phyloP scores from a whole-genome alignment of 1,140 invertebrate genomes.

The Meloidogyne chitwoodi region DNA sequence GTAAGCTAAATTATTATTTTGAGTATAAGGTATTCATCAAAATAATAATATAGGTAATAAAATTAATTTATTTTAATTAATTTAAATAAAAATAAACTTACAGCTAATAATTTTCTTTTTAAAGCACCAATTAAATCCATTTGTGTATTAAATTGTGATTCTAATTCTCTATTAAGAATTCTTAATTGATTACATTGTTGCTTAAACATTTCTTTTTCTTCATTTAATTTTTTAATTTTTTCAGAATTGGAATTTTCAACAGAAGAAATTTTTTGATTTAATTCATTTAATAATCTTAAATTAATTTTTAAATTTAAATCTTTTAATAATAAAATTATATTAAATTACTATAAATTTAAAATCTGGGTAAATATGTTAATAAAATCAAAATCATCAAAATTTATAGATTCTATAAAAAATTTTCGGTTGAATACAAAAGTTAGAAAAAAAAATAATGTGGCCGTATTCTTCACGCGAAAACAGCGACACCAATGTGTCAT shows the following conservation, averaged over 20 bases:
- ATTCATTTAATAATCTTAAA: background rate
- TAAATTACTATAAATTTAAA: no score
- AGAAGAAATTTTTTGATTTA: background rate
- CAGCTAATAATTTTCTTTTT: conserved; percentile 43
- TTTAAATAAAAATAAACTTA: conserved; percentile 3
- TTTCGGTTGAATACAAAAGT: no score
- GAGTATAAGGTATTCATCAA: no score
- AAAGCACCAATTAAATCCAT: conserved; percentile 52
- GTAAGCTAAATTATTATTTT: no score
- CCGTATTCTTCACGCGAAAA: no score
- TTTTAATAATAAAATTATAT: no score
- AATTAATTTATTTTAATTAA: background rate
- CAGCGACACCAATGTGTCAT: no score
- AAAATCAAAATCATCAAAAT: no score
- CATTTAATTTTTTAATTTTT: background rate
- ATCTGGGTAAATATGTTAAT: no score
- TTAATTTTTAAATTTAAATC: background rate
- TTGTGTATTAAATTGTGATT: conserved; percentile 50
- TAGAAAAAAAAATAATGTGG: no score
- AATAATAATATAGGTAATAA: no score
- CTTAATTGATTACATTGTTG: conserved; percentile 31
- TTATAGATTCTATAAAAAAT: no score
- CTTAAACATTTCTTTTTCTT: background rate
- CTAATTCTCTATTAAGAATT: conserved; percentile 48
- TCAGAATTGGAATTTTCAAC: background rate